A percentile compares a stretch with the other conserved stretches of the same genome.
Conservation (phyloP, 2,888 invertebrate genomes). For the Hipparchia semele region DNA sequence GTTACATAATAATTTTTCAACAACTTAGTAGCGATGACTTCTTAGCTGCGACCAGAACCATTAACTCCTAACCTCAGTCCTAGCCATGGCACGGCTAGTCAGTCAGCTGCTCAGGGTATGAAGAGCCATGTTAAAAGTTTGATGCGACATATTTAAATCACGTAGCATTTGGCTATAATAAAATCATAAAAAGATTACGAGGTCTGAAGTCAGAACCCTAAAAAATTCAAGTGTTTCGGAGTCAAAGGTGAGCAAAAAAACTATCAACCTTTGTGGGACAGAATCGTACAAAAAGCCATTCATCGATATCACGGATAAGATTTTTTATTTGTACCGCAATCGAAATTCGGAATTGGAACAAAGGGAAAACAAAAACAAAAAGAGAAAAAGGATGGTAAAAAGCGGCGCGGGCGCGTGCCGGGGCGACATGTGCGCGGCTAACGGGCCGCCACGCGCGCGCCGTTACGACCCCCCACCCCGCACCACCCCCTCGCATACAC, state of each 20-base stretch:
- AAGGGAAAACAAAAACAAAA: conserved; percentile 72
- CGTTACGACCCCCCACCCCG: conserved; percentile 53
- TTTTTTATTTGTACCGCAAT: conserved; percentile 44
- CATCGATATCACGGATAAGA: conserved; percentile 30
- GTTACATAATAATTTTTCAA: too few relatives aligned
- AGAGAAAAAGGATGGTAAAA: conserved; percentile 73
- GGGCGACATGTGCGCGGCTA: conserved; percentile 77
- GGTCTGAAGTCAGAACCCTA: neutral
- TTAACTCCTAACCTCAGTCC: too few relatives aligned
- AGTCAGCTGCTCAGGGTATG: neutral
- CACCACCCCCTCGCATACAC: conserved; percentile 44
- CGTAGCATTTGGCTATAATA: conserved; percentile 6
- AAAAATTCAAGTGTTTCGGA: conserved; percentile 18
- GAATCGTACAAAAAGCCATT: conserved; percentile 21
- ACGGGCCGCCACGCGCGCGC: conserved; percentile 68
- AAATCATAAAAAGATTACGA: conserved; percentile 1
- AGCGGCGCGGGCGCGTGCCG: conserved; percentile 78
- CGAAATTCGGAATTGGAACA: conserved; percentile 69
- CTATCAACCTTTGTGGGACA: conserved; percentile 7
- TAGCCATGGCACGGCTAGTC: neutral
- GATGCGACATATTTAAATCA: neutral
- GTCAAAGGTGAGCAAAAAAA: conserved; percentile 22
- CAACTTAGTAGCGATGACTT: too few relatives aligned
- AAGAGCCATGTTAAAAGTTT: neutral
- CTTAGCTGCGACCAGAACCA: too few relatives aligned